phyloP scores from a whole-genome alignment of 2,113 vertebrate genomes.

The Apteryx owenii region DNA sequence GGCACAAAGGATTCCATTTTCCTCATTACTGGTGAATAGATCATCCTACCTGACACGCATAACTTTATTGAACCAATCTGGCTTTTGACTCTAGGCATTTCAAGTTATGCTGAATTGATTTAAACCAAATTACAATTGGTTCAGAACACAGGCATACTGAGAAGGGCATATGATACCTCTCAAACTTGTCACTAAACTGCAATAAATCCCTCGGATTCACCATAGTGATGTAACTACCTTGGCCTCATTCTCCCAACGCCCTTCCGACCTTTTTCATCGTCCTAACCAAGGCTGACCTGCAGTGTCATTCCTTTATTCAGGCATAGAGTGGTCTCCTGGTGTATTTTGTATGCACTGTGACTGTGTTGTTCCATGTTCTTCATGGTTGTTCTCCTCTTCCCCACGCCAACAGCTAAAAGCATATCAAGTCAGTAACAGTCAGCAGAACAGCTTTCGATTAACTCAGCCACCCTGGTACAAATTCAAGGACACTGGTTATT shows the following conservation, averaged over 20 bases:
- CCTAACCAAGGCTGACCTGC: not conserved
- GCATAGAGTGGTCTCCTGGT: not conserved
- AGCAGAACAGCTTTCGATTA: not conserved
- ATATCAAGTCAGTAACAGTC: not conserved
- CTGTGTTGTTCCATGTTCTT: not conserved
- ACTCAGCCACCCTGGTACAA: not conserved
- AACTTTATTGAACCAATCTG: not conserved
- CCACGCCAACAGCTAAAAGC: not conserved
- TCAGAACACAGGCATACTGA: not conserved
- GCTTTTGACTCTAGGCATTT: not conserved
- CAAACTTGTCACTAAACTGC: conserved; percentile 76
- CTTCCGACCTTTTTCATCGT: not conserved
- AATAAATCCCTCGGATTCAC: conserved; percentile 1
- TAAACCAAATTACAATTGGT: not conserved
- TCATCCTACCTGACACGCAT: conserved; percentile 8
- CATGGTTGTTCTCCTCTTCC: not conserved
- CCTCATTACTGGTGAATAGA: not conserved
- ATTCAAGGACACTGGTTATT: not conserved
- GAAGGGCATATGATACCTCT: not conserved
- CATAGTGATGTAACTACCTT: conserved; percentile 1
- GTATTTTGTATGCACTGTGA: conserved; percentile 3
- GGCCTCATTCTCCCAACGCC: not conserved
- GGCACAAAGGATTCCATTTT: not conserved
- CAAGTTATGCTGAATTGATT: not conserved
- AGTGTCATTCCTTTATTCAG: not conserved